These are phyloP conservation scores for Ormyrus labotus DNA, from an alignment of 2,888 invertebrate species.

Conservation along the genomic window DNA sequence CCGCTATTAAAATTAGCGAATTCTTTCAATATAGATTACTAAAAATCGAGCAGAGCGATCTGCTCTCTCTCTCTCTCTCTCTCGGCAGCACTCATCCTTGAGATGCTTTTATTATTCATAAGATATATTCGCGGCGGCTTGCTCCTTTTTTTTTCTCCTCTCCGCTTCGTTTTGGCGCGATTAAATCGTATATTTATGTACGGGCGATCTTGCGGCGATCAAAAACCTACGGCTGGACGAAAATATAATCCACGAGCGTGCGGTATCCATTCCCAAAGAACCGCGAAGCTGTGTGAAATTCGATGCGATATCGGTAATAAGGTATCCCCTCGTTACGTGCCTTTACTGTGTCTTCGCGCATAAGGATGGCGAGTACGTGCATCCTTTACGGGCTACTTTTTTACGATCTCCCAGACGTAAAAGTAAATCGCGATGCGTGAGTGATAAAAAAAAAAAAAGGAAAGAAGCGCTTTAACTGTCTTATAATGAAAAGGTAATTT, in stretches of 20 bases:
- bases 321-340: constrained; percentile 59
- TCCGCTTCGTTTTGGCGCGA: constrained; percentile 14
- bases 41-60: background rate
- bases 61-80: background rate
- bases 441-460: constrained; percentile 13
- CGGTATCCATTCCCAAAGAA: constrained; percentile 71
- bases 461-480: constrained; percentile 26
- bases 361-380: constrained; percentile 5
- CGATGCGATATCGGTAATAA: constrained; percentile 68
- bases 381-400: constrained; percentile 52
- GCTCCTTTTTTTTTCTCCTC: constrained; percentile 9
- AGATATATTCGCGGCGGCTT: constrained; percentile 9
- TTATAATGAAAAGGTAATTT: constrained; percentile 43
- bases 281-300: constrained; percentile 71
- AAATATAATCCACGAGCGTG: constrained; percentile 57
- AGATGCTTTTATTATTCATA: constrained; percentile 32
- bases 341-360: constrained; percentile 32
- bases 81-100: no score
- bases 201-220: constrained; percentile 30
- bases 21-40: no score
- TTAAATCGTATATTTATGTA: constrained; percentile 51
- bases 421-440: constrained; percentile 49
- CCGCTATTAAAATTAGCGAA: no score
- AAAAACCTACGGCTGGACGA: constrained; percentile 51
- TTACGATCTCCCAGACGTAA: constrained; percentile 46